phyloP scores from a whole-genome alignment of 2,113 vertebrate species.

The Acrocephalus arundinaceus region DNA sequence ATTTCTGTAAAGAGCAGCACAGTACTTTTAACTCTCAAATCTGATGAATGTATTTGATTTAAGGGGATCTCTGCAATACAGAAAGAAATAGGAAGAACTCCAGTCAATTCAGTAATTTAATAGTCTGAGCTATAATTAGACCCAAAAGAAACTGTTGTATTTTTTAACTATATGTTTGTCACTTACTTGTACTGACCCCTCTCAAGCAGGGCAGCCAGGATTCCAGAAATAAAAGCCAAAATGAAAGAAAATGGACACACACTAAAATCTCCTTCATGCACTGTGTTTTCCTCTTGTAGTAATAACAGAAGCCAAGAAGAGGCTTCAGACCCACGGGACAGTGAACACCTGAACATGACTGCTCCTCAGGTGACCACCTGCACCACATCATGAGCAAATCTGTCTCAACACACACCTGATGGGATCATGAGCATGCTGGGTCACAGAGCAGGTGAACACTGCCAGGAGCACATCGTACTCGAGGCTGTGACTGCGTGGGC shows the following conservation, averaged over 20 bases:
- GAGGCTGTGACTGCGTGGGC: rapidly evolving
- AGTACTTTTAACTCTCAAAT: neutral
- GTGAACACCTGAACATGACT: neutral
- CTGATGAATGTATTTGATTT: rapidly evolving
- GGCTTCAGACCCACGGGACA: neutral
- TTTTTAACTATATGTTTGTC: neutral
- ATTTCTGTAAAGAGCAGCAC: neutral
- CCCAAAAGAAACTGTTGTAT: neutral
- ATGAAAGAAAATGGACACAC: rapidly evolving
- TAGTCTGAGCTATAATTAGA: neutral
- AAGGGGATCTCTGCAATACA: neutral
- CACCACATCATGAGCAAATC: no score
- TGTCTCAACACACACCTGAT: neutral
- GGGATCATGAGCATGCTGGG: rapidly evolving
- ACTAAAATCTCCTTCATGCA: no score
- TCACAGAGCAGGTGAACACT: neutral
- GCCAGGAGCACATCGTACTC: neutral
- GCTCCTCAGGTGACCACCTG: neutral
- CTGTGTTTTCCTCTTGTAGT: neutral
- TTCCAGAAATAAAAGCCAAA: neutral
- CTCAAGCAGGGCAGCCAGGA: neutral
- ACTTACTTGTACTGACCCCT: neutral
- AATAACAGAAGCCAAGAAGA: neutral
- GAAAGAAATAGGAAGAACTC: neutral
- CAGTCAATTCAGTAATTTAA: neutral